phyloP scores from a whole-genome alignment of 2,888 invertebrate genomes.

The Metopia argyrocephala region DNA sequence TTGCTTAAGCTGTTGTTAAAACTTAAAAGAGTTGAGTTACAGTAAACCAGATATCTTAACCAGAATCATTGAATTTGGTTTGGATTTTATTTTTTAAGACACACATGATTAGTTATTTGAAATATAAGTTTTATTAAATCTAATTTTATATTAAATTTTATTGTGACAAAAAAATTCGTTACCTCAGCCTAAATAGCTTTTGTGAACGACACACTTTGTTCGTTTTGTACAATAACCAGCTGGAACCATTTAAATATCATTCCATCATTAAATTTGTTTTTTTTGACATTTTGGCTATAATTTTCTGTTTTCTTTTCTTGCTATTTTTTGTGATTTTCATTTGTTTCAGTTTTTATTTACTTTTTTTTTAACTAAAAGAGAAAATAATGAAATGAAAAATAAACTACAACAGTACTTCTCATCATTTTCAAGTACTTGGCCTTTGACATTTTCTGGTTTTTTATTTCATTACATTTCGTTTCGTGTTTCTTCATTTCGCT shows the following conservation, averaged over 20 bases:
- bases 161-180: no score
- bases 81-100: no score
- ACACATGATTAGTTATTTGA: no score
- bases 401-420: constrained; percentile 6
- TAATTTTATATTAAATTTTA: no score
- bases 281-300: constrained; percentile 21
- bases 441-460: constrained; percentile 46
- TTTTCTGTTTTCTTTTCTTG: background rate
- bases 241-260: background rate
- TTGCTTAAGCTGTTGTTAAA: no score
- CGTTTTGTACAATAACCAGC: no score
- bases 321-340: background rate
- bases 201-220: background rate
- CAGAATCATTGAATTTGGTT: no score
- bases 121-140: no score
- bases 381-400: background rate
- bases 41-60: no score
- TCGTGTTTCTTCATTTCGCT: constrained; percentile 27
- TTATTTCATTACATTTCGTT: background rate
- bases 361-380: constrained; percentile 18
- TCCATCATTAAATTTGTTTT: constrained; percentile 31
- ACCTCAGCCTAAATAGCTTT: no score
- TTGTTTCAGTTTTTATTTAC: constrained; percentile 3
- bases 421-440: constrained; percentile 43
- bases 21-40: no score